Base-by-base conservation (phyloP, 2,888 invertebrate genomes). In the Helleia helle region DNA sequence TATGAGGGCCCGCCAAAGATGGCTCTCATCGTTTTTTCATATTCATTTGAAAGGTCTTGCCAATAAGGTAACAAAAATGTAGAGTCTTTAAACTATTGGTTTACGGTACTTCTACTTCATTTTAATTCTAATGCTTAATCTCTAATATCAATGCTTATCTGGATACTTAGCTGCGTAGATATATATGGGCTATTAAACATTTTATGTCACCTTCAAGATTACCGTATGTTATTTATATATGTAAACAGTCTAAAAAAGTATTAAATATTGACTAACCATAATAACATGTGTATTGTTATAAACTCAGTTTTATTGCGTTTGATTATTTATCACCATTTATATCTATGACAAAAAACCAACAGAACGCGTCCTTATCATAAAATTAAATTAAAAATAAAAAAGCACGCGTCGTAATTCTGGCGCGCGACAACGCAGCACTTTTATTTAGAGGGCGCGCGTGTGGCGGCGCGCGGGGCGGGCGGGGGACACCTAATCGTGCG, bases 361-460 rank as follows among this genome's bases (percentile, higher is more conserved):
- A 34, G 34, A 34, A 65, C 56, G 60, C 57, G 52, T 56, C 71
- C 65, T 79, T 75, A 81, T 80, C 76, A 71, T 80, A 76, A 79
- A 80, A 81, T 75, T 75, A 77, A 81, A 83, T 80, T 77, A 73
- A 83, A 81, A 81, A 81, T 71, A 68, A 79, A 81, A 68, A 69
- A 68, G 68, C 69, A 72, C 72, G 71, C 67, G 67, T 75, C 81
- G 83, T 83, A 81, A 80, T 74, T 81, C 81, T 77, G 76, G 71
- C 81, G 77, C 65, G 81, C 79, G 81, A 81, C 81, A 83, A 71
- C 77, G 58, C 71, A 77, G 69, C 76, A 72, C 73, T 79, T 83
- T 83, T 81, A 75, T 79, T 76, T 77, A 59, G 71, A 65, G 60
- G 65, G 58, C 66, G 70, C 71, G 74, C 69, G 77, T 74, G 77